phyloP scores from a whole-genome alignment of 1,140 invertebrate genomes.

The Aphis craccivora region DNA sequence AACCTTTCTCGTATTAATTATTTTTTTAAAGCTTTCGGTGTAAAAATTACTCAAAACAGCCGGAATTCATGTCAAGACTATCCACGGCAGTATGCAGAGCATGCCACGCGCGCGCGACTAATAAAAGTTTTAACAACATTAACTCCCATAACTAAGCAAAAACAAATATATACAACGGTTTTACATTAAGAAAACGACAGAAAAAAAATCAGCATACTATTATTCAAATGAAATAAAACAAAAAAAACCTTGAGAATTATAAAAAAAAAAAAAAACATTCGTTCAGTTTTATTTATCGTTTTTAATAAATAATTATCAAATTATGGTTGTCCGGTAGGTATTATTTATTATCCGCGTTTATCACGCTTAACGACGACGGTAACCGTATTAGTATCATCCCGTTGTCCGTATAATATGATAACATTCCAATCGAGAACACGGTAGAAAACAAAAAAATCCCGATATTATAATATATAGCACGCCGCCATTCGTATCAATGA shows the following conservation, averaged over 20 bases:
- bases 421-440: neutral
- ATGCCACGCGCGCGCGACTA: neutral
- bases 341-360: neutral
- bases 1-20: slow-evolving; percentile 31
- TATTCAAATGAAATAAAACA: neutral
- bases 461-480: neutral
- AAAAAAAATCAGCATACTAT: neutral
- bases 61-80: neutral
- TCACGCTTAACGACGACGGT: neutral
- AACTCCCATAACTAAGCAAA: neutral
- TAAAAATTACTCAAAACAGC: slow-evolving; percentile 41
- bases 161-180: slow-evolving; percentile 34
- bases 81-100: neutral
- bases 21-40: slow-evolving; percentile 41
- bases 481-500: neutral
- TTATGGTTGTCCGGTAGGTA: neutral
- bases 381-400: neutral
- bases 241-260: neutral
- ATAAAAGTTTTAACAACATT: slow-evolving; percentile 48
- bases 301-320: neutral
- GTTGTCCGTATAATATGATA: neutral
- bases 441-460: neutral
- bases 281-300: neutral
- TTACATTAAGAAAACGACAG: neutral
- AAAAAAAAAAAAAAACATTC: neutral